Percentiles rank a stretch among this genome's conserved stretches.
phyloP scores from a whole-genome alignment of 1,140 invertebrate genomes.

The Drosophila bipectinata region DNA sequence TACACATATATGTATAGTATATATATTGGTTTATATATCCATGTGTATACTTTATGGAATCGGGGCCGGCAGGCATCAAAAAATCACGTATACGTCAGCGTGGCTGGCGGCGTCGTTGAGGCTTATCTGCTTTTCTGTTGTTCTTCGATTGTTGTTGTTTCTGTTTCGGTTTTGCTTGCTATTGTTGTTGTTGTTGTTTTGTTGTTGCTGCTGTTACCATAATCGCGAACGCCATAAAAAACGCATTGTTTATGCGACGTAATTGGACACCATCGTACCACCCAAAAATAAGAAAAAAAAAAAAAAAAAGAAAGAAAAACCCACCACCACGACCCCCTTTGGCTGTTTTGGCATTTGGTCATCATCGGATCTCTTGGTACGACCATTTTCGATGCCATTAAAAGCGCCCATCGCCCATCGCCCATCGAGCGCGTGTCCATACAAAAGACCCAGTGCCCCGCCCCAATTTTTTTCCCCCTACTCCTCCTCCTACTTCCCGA shows the following conservation, averaged over 20 bases:
- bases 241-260: constrained; percentile 81
- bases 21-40: constrained; percentile 14
- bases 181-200: constrained; percentile 13
- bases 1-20: not conserved
- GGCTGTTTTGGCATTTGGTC: constrained; percentile 57
- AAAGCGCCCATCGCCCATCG: constrained; percentile 43
- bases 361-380: constrained; percentile 56
- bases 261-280: constrained; percentile 70
- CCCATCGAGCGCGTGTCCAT: constrained; percentile 55
- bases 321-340: not conserved
- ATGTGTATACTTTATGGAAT: constrained; percentile 48
- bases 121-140: constrained; percentile 64
- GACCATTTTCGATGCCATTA: constrained; percentile 76
- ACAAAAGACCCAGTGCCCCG: constrained; percentile 32
- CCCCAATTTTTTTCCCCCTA: not conserved
- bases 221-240: constrained; percentile 77
- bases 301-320: not conserved
- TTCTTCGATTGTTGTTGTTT: constrained; percentile 21
- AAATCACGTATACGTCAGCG: constrained; percentile 76
- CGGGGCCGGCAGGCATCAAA: constrained; percentile 56
- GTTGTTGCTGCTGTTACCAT: constrained; percentile 53
- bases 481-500: no score
- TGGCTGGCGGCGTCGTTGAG: constrained; percentile 50
- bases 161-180: not conserved
- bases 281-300: constrained; percentile 1